These are phyloP conservation scores for Calameuta idolon DNA, from an alignment of 2,888 invertebrate species.

Conservation along the genomic window DNA sequence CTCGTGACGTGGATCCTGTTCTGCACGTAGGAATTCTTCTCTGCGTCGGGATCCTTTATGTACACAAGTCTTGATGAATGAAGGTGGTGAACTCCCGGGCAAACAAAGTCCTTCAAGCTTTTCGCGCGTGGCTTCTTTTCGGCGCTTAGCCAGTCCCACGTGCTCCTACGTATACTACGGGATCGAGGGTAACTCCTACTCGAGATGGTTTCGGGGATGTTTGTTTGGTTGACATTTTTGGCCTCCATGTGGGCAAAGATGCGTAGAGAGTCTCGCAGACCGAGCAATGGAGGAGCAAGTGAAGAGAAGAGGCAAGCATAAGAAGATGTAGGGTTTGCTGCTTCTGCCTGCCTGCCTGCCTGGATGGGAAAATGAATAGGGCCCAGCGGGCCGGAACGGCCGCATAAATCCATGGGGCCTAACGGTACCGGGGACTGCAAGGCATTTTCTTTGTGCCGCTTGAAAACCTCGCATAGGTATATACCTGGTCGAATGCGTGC, in stretches of 20 bases:
- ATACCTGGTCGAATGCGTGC: slow-evolving; percentile 6
- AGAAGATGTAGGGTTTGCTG: background rate
- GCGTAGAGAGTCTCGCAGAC: background rate
- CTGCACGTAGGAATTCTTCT: background rate
- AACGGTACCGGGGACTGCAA: slow-evolving; percentile 44
- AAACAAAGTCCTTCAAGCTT: background rate
- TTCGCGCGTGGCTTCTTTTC: background rate
- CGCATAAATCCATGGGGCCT: slow-evolving; percentile 40
- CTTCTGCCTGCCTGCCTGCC: background rate
- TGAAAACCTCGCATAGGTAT: background rate
- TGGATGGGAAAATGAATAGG: background rate
- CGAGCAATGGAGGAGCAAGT: background rate
- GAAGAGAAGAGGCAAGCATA: background rate
- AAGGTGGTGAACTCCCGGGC: background rate
- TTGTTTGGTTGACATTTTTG: background rate
- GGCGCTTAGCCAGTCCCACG: background rate
- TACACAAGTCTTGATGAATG: background rate
- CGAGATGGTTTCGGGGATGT: background rate
- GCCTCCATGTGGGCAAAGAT: background rate
- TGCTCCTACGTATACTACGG: background rate
- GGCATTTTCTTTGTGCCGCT: slow-evolving; percentile 41
- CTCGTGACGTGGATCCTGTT: background rate
- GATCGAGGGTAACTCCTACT: background rate
- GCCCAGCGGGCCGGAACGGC: slow-evolving; percentile 2
- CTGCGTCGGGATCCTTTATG: background rate